These are phyloP conservation scores for Distichodus sexfasciatus DNA, from an alignment of 2,797 vertebrate species.

Conservation along the genomic window DNA sequence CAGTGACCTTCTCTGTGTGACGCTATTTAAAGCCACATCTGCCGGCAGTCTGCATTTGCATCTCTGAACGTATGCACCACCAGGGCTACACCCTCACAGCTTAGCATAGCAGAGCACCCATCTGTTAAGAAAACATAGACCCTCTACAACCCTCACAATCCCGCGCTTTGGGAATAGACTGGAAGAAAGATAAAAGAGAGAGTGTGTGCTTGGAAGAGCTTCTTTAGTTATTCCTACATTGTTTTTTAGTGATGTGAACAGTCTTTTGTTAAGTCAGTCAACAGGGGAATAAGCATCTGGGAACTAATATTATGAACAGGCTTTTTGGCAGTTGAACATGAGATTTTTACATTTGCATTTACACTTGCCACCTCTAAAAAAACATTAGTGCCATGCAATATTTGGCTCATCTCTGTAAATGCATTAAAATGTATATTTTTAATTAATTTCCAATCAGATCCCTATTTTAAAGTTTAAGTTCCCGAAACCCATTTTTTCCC, in stretches of 20 bases:
- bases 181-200: constrained; percentile 29
- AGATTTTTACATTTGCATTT: too few species aligned
- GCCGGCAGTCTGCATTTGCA: constrained; percentile 59
- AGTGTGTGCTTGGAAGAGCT: constrained; percentile 29
- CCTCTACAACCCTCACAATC: constrained; percentile 48
- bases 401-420: neutral
- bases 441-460: neutral
- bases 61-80: constrained; percentile 56
- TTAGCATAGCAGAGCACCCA: constrained; percentile 54
- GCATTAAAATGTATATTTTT: neutral
- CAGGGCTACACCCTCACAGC: constrained; percentile 55
- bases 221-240: constrained; percentile 42
- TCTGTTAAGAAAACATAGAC: constrained; percentile 57
- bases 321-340: too few species aligned
- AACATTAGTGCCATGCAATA: neutral
- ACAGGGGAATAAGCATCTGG: constrained; percentile 12
- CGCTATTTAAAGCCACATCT: constrained; percentile 67
- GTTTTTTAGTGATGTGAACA: constrained; percentile 23
- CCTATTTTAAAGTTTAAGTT: too few species aligned
- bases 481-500: neutral
- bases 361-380: too few species aligned
- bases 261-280: constrained; percentile 17
- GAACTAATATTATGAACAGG: constrained; percentile 9
- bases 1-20: constrained; percentile 55
- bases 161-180: constrained; percentile 21